A percentile compares a stretch with the other conserved stretches of the same genome.
phyloP scores from a whole-genome alignment of 2,888 invertebrate species.

The Linhomoeus sp. region DNA sequence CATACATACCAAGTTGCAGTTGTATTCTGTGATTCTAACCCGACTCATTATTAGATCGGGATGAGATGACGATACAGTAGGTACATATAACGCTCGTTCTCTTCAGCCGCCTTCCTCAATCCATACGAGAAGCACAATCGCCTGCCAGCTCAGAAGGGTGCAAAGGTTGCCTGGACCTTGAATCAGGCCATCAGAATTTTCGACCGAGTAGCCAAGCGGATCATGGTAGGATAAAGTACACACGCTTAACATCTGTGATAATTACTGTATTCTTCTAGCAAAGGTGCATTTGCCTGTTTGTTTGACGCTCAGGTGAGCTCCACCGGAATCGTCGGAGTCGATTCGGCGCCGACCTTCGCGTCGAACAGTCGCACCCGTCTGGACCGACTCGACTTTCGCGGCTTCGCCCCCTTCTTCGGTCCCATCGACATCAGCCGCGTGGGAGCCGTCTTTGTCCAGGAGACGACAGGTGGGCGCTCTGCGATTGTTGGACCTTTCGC shows the following conservation, averaged over 20 bases:
- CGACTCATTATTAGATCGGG: too few species aligned
- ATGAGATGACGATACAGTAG: too few species aligned
- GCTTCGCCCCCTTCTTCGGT: conserved; percentile 23
- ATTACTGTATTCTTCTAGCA: too few species aligned
- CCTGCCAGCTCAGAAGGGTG: conserved; percentile 14
- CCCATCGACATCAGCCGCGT: conserved; percentile 15
- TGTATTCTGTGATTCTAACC: too few species aligned
- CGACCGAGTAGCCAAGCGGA: conserved; percentile 13
- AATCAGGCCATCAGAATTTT: conserved; percentile 18
- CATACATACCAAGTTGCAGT: too few species aligned
- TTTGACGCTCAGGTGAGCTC: conserved; percentile 16
- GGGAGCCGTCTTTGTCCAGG: conserved; percentile 10
- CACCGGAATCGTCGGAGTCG: conserved; percentile 18
- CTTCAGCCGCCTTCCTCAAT: conserved; percentile 14
- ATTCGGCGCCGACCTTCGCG: conserved; percentile 10
- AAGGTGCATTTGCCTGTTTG: too few species aligned
- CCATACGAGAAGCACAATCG: conserved; percentile 13
- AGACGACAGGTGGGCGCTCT: conserved; percentile 1
- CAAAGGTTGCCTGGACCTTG: conserved; percentile 16
- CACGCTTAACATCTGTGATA: too few species aligned
- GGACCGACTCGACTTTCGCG: conserved; percentile 15
- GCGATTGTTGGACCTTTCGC: not conserved
- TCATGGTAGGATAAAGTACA: conserved; percentile 11
- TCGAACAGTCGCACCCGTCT: conserved; percentile 8
- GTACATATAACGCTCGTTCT: too few species aligned